Base-by-base conservation (phyloP, 2,113 vertebrate genomes). In the Leucoraja erinaceus region DNA sequence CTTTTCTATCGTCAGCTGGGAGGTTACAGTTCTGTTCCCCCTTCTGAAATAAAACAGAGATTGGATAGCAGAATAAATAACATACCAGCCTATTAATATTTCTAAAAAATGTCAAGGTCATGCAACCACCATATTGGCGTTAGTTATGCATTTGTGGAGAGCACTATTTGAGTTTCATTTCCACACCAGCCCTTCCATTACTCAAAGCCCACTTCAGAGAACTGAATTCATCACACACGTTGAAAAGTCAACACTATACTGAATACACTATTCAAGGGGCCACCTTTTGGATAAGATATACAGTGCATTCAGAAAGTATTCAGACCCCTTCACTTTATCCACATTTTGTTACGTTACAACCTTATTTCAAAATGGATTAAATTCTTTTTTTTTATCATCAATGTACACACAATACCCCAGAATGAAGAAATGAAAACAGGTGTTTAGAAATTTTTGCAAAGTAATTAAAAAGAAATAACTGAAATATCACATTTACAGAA, bases 1-100 rank as follows among this genome's bases (percentile, higher is more conserved):
- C 98, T 31, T 98, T 98, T 14, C 96, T 96, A 74, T 97, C 98
- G 63, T 97, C 96, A 14, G 95, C 95, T 90, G 97, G 95, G 1
- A 95, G 72, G 14, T 75, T 95, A 93, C 95, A 96, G 94, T 94
- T 96, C 12, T 95, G 94, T 91, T 97, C 97, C 94, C 96, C 96
- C 95, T 97, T 97, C 97, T 97, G 95, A 76, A 93, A 66, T n/a
- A 93, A 78, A 93, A 92, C 16, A 88, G 9, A 6, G 20, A 61
- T 63, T n/a, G 31, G 16, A 10, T 33, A 18, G 72, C 22, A 54
- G n/a, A 25, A 54, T 33, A 28, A 91, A 7, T 28, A 47, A 72
- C 5, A 74, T 47, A 20, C 7, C 20, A 91, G 38, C 22, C 3
- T 16, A 22, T 22, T 8, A 91, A 1, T 28, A 31, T 31, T n/a